Conservation (phyloP, 2,113 vertebrate species). For the Sprattus sprattus region DNA sequence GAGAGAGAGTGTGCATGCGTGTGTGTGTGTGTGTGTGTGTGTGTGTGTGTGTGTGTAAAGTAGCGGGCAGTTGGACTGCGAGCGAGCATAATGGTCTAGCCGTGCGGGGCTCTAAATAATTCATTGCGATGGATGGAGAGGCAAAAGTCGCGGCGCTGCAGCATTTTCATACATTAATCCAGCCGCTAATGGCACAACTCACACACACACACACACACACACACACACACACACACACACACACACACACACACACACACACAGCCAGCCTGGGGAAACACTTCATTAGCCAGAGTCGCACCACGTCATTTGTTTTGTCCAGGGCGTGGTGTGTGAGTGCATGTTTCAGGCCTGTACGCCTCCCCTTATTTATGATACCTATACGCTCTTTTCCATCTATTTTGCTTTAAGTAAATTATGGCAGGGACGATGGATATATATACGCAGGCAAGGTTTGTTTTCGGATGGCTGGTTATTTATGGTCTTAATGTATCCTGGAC, state of each 20-base stretch:
- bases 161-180: slow-evolving; percentile 69
- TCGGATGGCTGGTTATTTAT: slow-evolving; percentile 19
- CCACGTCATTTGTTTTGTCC: slow-evolving; percentile 13
- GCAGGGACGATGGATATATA: slow-evolving; percentile 14
- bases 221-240: slow-evolving; percentile 54
- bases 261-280: slow-evolving; percentile 42
- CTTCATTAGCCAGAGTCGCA: slow-evolving; percentile 1
- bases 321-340: neutral
- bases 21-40: neutral
- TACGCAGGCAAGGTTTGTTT: slow-evolving; percentile 5
- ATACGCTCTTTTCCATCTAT: neutral
- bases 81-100: slow-evolving; percentile 65
- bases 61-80: slow-evolving; percentile 42
- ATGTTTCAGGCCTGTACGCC: neutral
- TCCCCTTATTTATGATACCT: slow-evolving; percentile 8
- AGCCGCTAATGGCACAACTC: slow-evolving; percentile 54
- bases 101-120: slow-evolving; percentile 69
- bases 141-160: slow-evolving; percentile 61
- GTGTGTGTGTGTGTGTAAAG: slow-evolving; percentile 45
- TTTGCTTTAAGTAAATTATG: slow-evolving; percentile 18
- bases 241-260: slow-evolving; percentile 54
- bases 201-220: slow-evolving; percentile 54
- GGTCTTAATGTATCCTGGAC: neutral
- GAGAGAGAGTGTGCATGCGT: neutral
- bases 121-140: slow-evolving; percentile 60